These are phyloP conservation scores for Acrocephalus arundinaceus DNA, from an alignment of 2,113 vertebrate species.

Conservation along the genomic window DNA sequence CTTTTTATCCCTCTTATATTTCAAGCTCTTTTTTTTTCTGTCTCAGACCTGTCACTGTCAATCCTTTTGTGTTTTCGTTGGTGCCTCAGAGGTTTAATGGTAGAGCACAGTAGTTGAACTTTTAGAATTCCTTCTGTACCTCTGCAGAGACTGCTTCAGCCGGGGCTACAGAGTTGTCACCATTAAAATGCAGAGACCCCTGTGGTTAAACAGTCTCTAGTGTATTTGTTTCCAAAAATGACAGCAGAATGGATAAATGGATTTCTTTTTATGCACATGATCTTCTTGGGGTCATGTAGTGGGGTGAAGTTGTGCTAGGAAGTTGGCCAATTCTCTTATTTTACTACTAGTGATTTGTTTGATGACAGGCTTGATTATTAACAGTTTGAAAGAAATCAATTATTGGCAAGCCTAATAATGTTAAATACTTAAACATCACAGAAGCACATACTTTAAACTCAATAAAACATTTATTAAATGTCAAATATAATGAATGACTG, in stretches of 20 bases:
- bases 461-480: neutral
- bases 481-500: conserved; percentile 3
- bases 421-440: neutral
- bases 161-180: neutral
- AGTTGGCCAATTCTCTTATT: neutral
- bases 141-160: neutral
- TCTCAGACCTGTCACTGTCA: conserved; percentile 38
- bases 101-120: neutral
- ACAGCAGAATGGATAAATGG: neutral
- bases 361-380: neutral
- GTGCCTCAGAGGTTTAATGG: conserved; percentile 58
- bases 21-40: conserved; percentile 63
- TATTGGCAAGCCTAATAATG: neutral
- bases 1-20: conserved; percentile 59
- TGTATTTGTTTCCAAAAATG: conserved; percentile 6
- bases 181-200: neutral
- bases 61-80: conserved; percentile 59
- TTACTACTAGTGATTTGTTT: neutral
- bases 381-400: neutral
- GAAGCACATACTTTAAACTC: neutral
- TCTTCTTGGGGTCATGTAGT: neutral
- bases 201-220: conserved; percentile 5
- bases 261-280: neutral
- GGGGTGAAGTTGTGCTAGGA: neutral
- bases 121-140: conserved; percentile 26